Conservation (phyloP, 2,113 vertebrate genomes). For the Percina caprodes region DNA sequence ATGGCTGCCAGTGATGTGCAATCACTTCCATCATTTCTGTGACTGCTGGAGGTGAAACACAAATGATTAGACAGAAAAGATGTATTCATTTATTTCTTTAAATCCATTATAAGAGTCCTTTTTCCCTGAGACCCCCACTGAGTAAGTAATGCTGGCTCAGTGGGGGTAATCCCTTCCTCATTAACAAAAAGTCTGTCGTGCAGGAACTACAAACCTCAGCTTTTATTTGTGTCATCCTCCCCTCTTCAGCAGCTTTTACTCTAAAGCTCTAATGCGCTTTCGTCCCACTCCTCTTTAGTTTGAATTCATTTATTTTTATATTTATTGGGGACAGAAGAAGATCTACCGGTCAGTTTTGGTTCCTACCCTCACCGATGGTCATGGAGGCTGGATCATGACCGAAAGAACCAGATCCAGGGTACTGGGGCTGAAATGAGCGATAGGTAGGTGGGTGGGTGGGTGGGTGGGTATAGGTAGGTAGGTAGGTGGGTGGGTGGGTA, state of each 20-base stretch:
- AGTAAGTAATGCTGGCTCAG: slow-evolving; percentile 38
- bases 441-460: no score
- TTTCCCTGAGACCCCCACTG: slow-evolving; percentile 25
- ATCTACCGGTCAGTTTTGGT: no score
- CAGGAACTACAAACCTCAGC: slow-evolving; percentile 18
- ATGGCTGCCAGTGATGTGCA: slow-evolving; percentile 26
- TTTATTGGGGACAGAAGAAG: no score
- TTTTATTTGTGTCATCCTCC: not conserved
- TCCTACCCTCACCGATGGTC: no score
- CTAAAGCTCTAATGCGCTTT: slow-evolving; percentile 25
- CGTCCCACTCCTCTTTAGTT: not conserved
- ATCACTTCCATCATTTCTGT: slow-evolving; percentile 15
- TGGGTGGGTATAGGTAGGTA: no score
- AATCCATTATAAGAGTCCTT: slow-evolving; percentile 22
- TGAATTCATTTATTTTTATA: no score
- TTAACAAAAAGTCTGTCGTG: slow-evolving; percentile 26
- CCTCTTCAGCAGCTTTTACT: slow-evolving; percentile 16
- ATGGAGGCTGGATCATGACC: no score
- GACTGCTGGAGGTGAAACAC: slow-evolving; percentile 16
- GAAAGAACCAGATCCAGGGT: no score
- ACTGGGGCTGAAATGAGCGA: no score
- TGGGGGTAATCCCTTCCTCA: slow-evolving; percentile 40
- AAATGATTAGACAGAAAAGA: slow-evolving; percentile 16
- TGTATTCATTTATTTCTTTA: slow-evolving; percentile 31
- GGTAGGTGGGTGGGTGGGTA: no score